Conservation (phyloP, 2,113 vertebrate species). For the Spizaetus ornatus region DNA sequence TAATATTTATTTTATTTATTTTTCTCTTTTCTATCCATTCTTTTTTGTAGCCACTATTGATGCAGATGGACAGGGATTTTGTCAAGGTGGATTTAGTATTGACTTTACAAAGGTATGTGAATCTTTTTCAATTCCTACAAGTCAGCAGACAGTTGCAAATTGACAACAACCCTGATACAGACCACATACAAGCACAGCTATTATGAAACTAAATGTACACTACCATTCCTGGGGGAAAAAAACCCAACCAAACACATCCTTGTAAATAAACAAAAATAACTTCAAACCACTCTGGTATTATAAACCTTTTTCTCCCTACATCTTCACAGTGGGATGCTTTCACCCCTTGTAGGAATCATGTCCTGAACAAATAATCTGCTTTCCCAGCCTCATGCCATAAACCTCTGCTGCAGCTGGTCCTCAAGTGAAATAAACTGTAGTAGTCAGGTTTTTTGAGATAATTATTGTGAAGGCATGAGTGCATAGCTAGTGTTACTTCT, state of each 20-base stretch:
- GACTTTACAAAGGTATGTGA: slow-evolving; percentile 89
- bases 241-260: neutral
- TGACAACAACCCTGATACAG: neutral
- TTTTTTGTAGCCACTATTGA: slow-evolving; percentile 77
- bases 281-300: neutral
- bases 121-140: neutral
- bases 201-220: neutral
- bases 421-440: neutral
- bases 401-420: neutral
- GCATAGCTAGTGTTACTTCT: neutral
- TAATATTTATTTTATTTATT: neutral
- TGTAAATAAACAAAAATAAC: neutral
- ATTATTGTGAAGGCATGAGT: neutral
- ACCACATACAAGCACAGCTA: neutral
- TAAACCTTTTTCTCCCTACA: neutral
- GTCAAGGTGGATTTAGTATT: slow-evolving; percentile 97
- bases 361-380: neutral
- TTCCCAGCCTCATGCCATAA: neutral
- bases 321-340: neutral
- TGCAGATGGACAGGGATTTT: slow-evolving; percentile 96
- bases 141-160: neutral
- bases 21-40: slow-evolving; percentile 3
- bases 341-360: neutral
- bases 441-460: neutral
- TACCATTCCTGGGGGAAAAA: neutral